Percentiles rank a stretch among this genome's conserved stretches.
phyloP scores from a whole-genome alignment of 2,888 invertebrate genomes.

The Argyresthia goedartella region DNA sequence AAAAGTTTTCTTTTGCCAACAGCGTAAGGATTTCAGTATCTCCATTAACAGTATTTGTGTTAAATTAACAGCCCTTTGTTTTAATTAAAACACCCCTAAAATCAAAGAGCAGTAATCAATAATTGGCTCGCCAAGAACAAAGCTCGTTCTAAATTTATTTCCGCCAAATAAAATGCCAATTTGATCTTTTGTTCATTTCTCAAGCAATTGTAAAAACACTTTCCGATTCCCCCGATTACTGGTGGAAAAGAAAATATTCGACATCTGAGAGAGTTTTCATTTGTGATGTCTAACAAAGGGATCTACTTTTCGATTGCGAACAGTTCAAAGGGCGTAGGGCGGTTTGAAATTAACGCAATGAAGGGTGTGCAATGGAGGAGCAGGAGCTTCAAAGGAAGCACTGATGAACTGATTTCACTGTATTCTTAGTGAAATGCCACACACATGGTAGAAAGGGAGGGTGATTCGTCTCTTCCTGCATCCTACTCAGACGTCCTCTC shows the following conservation, averaged over 20 bases:
- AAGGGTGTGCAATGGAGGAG: constrained; percentile 58
- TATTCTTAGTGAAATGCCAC: background rate
- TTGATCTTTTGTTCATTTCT: constrained; percentile 33
- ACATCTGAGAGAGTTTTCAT: constrained; percentile 57
- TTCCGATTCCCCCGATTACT: constrained; percentile 62
- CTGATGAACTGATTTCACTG: constrained; percentile 46
- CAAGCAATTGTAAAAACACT: constrained; percentile 54
- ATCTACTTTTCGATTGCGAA: constrained; percentile 66
- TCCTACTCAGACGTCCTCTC: no score
- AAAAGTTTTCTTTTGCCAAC: background rate
- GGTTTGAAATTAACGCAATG: constrained; percentile 54
- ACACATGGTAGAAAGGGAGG: background rate
- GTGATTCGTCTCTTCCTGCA: no score
- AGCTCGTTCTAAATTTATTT: background rate
- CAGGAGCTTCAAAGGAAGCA: constrained; percentile 40
- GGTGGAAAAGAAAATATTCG: constrained; percentile 41
- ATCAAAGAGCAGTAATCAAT: background rate
- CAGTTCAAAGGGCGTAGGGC: constrained; percentile 53
- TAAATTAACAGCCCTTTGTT: constrained; percentile 1
- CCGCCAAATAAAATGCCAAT: constrained; percentile 22
- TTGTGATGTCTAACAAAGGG: constrained; percentile 66
- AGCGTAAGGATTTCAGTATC: background rate
- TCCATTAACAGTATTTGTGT: background rate
- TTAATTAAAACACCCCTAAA: background rate
- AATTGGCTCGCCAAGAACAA: background rate